Percentiles rank a stretch among this genome's conserved stretches.
These are phyloP conservation scores for Muscina levida DNA, from an alignment of 2,888 invertebrate species.

Conservation along the genomic window DNA sequence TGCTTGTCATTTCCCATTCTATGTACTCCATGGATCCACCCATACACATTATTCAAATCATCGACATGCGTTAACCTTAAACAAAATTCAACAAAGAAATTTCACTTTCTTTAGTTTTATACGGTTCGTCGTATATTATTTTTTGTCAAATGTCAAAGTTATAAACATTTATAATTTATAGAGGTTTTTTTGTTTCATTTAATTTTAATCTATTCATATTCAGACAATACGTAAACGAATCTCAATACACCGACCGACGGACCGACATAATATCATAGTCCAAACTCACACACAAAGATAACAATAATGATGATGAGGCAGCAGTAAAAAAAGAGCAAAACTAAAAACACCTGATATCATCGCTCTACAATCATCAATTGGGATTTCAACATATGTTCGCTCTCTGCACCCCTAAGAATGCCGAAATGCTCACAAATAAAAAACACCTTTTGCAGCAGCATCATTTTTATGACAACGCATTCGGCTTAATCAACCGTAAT, in stretches of 20 bases:
- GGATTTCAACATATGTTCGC: neutral
- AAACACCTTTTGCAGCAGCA: conserved; percentile 28
- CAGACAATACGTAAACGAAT: no score
- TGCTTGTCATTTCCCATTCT: no score
- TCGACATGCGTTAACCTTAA: no score
- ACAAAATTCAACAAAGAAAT: neutral
- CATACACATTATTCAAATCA: no score
- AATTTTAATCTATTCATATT: conserved; percentile 19
- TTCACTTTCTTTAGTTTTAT: conserved; percentile 29
- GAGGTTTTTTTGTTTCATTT: no score
- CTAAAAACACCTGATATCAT: conserved; percentile 17
- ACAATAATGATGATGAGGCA: conserved; percentile 11
- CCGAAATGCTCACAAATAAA: no score
- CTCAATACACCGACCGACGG: neutral
- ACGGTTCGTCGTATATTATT: no score
- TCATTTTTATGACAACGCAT: conserved; percentile 25
- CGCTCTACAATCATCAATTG: no score
- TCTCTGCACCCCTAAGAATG: no score
- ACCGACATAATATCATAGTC: no score
- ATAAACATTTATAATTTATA: conserved; percentile 31
- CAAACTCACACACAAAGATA: neutral
- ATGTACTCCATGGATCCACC: no score
- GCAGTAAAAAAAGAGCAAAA: neutral
- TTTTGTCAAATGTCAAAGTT: conserved; percentile 21
- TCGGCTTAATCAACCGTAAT: conserved; percentile 36